Evolutionary conservation across 2,797 vertebrate species (phyloP).

Genomic region (Sebastes steindachneri): DNA sequence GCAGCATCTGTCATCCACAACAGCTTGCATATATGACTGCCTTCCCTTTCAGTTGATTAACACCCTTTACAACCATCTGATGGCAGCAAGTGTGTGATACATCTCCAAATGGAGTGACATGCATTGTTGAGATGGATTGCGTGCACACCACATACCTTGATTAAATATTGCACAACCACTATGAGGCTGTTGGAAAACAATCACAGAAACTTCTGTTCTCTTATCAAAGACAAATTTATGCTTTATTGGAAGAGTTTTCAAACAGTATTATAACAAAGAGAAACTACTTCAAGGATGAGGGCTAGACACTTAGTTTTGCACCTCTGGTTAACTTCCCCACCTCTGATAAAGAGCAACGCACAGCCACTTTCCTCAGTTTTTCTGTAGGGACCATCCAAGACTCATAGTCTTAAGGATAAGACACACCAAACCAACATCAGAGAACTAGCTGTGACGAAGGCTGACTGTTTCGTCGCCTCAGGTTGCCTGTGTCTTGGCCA

Average conservation of each 20-base stretch:
- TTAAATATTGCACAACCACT: neutral
- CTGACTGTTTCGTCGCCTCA: no score
- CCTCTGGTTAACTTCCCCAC: neutral
- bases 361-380: neutral
- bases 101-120: constrained; percentile 6
- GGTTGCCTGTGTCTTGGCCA: no score
- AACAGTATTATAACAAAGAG: neutral
- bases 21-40: constrained; percentile 25
- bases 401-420: no score
- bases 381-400: no score
- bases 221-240: neutral
- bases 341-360: neutral
- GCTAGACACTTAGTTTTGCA: neutral
- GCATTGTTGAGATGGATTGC: neutral
- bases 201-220: neutral
- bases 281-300: neutral
- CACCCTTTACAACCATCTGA: constrained; percentile 10
- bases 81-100: constrained; percentile 1
- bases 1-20: constrained; percentile 29
- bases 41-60: constrained; percentile 25
- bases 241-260: neutral
- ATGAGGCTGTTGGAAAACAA: neutral
- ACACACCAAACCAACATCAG: no score
- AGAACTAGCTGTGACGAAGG: no score
- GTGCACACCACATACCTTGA: neutral